These are phyloP conservation scores for Calyptommatus sinebrachiatus DNA, from an alignment of 2,113 vertebrate species.

Conservation along the genomic window DNA sequence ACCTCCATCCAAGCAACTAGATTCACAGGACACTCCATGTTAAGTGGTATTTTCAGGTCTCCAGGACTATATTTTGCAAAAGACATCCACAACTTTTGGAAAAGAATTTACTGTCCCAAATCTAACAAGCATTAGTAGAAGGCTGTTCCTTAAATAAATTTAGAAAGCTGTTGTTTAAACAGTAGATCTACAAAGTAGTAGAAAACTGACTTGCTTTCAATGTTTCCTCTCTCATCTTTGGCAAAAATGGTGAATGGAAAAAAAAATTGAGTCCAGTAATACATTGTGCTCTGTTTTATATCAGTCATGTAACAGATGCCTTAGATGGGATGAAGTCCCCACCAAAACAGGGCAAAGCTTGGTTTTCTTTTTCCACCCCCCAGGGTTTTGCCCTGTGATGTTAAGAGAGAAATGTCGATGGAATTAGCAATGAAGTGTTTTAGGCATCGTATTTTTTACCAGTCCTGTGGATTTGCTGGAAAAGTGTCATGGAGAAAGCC, in stretches of 20 bases:
- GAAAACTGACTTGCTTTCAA: slow-evolving; percentile 60
- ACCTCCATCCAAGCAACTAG: slow-evolving; percentile 68
- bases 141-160: slow-evolving; percentile 60
- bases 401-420: slow-evolving; percentile 51
- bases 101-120: slow-evolving; percentile 51
- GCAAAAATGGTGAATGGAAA: slow-evolving; percentile 80
- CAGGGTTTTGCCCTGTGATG: slow-evolving; percentile 36
- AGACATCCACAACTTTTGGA: slow-evolving; percentile 39
- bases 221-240: slow-evolving; percentile 76
- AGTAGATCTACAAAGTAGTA: slow-evolving; percentile 42
- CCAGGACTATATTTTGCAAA: slow-evolving; percentile 19
- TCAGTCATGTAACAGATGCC: slow-evolving; percentile 44
- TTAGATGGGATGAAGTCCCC: slow-evolving; percentile 46
- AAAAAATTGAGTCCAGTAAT: slow-evolving; percentile 64
- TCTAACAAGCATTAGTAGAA: slow-evolving; percentile 55
- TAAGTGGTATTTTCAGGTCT: slow-evolving; percentile 61
- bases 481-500: slow-evolving; percentile 98
- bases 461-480: slow-evolving; percentile 97
- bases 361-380: slow-evolving; percentile 31
- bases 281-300: slow-evolving; percentile 60
- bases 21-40: slow-evolving; percentile 58
- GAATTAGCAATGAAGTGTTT: slow-evolving; percentile 52
- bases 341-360: slow-evolving; percentile 41
- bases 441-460: slow-evolving; percentile 98
- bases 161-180: slow-evolving; percentile 67